phyloP scores from a whole-genome alignment of 2,888 invertebrate genomes.

The Liopterus haemorrhoidalis region DNA sequence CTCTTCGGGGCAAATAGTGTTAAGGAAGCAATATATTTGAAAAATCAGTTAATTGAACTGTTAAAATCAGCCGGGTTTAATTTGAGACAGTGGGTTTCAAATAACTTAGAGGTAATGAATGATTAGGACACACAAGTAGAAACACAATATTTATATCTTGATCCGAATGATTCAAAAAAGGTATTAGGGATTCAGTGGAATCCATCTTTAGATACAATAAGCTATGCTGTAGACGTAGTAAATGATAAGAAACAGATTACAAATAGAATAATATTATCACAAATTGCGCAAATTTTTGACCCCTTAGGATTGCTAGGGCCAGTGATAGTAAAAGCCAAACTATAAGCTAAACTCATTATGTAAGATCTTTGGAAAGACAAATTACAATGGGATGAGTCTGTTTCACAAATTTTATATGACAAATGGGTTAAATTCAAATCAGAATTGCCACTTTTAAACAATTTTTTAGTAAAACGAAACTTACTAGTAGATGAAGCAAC shows the following conservation, averaged over 20 bases:
- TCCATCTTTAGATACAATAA: slow-evolving; percentile 3
- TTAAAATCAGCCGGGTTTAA: too few species aligned
- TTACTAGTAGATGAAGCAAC: slow-evolving; percentile 3
- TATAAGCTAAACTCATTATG: slow-evolving; percentile 31
- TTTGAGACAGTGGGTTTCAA: too few species aligned
- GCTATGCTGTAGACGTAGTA: slow-evolving; percentile 1
- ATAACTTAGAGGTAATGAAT: too few species aligned
- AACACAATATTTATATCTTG: too few species aligned
- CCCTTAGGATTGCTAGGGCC: slow-evolving; percentile 32
- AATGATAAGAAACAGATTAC: not conserved
- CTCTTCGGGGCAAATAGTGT: too few species aligned
- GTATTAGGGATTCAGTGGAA: too few species aligned
- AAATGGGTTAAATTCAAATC: slow-evolving; percentile 20
- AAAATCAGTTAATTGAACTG: too few species aligned
- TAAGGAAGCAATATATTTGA: too few species aligned
- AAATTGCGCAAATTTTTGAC: slow-evolving; percentile 31
- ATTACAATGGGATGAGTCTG: slow-evolving; percentile 26
- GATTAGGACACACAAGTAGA: too few species aligned
- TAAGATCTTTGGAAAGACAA: slow-evolving; percentile 28
- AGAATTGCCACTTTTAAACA: slow-evolving; percentile 19
- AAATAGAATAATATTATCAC: slow-evolving; percentile 25
- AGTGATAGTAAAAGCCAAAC: slow-evolving; percentile 29
- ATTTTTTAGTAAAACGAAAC: slow-evolving; percentile 21
- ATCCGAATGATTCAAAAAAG: too few species aligned
- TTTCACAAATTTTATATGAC: slow-evolving; percentile 15